phyloP scores from a whole-genome alignment of 2,113 vertebrate genomes.

The Talpa occidentalis region DNA sequence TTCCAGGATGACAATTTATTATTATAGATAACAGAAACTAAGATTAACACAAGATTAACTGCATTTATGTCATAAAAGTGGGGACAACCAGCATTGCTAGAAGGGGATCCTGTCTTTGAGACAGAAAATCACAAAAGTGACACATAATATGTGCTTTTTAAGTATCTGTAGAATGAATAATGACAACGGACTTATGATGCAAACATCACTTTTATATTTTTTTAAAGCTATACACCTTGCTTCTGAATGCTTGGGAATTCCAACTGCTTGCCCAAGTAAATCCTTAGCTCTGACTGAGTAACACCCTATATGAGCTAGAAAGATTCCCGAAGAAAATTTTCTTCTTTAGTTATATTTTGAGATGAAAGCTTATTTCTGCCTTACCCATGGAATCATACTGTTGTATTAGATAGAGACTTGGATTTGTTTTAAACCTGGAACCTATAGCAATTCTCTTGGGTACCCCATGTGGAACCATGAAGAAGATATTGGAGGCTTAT shows the following conservation, averaged over 20 bases:
- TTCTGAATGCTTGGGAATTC: background rate
- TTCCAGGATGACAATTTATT: constrained; percentile 4
- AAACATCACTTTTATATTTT: background rate
- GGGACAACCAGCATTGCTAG: background rate
- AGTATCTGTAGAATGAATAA: constrained; percentile 38
- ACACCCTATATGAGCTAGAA: constrained; percentile 8
- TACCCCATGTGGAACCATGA: constrained; percentile 13
- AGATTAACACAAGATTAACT: constrained; percentile 11
- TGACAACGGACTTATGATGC: background rate
- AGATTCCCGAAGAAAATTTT: constrained; percentile 53
- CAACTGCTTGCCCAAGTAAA: constrained; percentile 16
- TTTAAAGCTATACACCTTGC: background rate
- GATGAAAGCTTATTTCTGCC: constrained; percentile 11
- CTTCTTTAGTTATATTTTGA: constrained; percentile 38
- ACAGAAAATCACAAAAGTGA: background rate
- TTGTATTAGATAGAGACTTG: constrained; percentile 48
- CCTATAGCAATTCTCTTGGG: constrained; percentile 41
- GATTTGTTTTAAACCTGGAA: constrained; percentile 62
- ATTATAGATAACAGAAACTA: background rate
- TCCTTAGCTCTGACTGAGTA: background rate
- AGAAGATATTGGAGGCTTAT: constrained; percentile 13
- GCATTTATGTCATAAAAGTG: constrained; percentile 1
- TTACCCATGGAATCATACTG: background rate
- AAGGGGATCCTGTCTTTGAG: background rate
- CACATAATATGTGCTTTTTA: background rate